Percentiles rank a stretch among this genome's conserved stretches.
These are phyloP conservation scores for Pangasius djambal DNA, from an alignment of 2,797 vertebrate genomes.

Conservation along the genomic window DNA sequence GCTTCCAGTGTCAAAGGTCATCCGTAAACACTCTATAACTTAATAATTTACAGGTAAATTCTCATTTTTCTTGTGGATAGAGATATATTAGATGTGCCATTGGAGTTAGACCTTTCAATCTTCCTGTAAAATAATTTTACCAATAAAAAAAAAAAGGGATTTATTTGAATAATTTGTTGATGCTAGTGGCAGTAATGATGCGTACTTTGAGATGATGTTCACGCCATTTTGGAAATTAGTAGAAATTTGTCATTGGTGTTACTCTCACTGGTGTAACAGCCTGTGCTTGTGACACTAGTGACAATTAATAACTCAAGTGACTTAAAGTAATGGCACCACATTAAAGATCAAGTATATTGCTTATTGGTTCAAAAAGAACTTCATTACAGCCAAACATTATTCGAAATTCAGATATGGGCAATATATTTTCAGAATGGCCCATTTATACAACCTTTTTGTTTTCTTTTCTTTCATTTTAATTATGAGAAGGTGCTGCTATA, in stretches of 20 bases:
- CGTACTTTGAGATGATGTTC: not conserved
- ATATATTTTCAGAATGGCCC: too few species aligned
- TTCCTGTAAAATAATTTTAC: not conserved
- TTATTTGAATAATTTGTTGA: not conserved
- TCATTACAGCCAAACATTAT: too few species aligned
- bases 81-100: not conserved
- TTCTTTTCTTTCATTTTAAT: too few species aligned
- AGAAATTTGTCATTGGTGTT: not conserved
- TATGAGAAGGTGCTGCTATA: too few species aligned
- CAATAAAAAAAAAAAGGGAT: not conserved
- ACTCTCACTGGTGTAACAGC: not conserved
- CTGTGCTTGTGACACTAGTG: too few species aligned
- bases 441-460: too few species aligned
- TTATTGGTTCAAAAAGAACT: too few species aligned
- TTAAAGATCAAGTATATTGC: too few species aligned
- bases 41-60: not conserved
- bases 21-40: not conserved
- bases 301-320: too few species aligned
- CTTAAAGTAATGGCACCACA: too few species aligned
- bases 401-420: too few species aligned
- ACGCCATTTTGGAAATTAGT: not conserved
- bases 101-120: not conserved
- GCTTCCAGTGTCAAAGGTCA: not conserved
- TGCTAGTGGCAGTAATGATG: not conserved
- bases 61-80: not conserved